phyloP scores from a whole-genome alignment of 2,888 invertebrate genomes.

The Strigamia transsilvanica region DNA sequence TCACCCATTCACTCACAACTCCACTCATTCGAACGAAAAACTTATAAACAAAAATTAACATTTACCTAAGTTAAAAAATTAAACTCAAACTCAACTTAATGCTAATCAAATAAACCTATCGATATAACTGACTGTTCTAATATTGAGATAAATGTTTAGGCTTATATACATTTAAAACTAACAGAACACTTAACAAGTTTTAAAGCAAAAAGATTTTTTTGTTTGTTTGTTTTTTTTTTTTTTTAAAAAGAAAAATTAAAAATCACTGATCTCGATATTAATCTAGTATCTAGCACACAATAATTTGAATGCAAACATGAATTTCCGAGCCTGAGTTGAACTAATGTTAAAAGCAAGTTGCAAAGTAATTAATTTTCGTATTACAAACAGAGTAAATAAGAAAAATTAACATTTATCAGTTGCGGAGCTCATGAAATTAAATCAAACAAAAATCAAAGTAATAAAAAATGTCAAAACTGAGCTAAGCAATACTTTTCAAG shows the following conservation, averaged over 20 bases:
- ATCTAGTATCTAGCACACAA: conserved; percentile 31
- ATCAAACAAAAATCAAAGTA: not conserved
- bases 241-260: not conserved
- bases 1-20: conserved; percentile 48
- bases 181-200: conserved; percentile 30
- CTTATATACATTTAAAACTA: conserved; percentile 41
- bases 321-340: conserved; percentile 1
- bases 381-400: conserved; percentile 9
- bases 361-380: not conserved
- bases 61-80: conserved; percentile 25
- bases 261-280: not conserved
- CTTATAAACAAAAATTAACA: conserved; percentile 29
- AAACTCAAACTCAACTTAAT: conserved; percentile 39
- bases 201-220: conserved; percentile 6
- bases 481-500: not conserved
- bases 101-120: not conserved
- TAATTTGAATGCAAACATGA: conserved; percentile 22
- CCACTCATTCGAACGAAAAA: conserved; percentile 33
- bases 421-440: conserved; percentile 7
- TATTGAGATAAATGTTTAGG: conserved; percentile 21
- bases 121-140: not conserved
- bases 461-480: not conserved
- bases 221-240: not conserved
- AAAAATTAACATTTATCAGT: conserved; percentile 42
- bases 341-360: conserved; percentile 13